Base-by-base conservation (phyloP, 2,888 invertebrate species). In the Drosophila kokeensis region DNA sequence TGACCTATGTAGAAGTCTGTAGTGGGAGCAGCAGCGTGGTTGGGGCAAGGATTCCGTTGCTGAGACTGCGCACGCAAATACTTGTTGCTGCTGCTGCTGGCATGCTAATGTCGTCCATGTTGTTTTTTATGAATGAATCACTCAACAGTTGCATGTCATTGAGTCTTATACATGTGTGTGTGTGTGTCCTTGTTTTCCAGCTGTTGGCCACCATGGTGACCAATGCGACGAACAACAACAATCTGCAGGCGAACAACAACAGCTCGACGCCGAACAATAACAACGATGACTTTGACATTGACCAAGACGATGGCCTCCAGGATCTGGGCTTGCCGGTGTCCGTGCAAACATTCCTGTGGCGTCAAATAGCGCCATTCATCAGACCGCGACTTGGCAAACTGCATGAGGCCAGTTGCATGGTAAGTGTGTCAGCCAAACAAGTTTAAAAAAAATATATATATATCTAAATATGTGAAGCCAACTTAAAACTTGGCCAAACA, bases 341-440 rank as follows among this genome's bases (percentile, higher is more conserved):
- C 2, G 98, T 99, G 71, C 99, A 99, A 94, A 97, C 98, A 89
- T 99, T 99, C 94, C 95, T 99, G 73, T 99, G 99, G 99, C 95
- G 98, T 87, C 99, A 99, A 94, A 97, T 98, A 77, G 98, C 99
- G 79, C 99, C 99, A 15, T 99, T 99, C 93, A 98, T 99, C 69
- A 95, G 98, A 82, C 98, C 99, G 15, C 97, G 98, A 93, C 95
- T 99, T 77, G 98, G 99, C 82, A 99, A 99, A 94, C 95, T 98
- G 40, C 99, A 99, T 93, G 99, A 99, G 94, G 98, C 99, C 30
- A 97, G 98, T 71, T 99, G 99, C 94, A 97, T 97, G 97, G 99
- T 99, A 94, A 96, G 97, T 93, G 91, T 63, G 29, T 29, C 38
- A 40, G 79, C 59, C 62, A 58, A 52, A 61, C 42, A 52, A 45